Conservation (phyloP, 2,797 vertebrate species). For the Hippoglossus hippoglossus region DNA sequence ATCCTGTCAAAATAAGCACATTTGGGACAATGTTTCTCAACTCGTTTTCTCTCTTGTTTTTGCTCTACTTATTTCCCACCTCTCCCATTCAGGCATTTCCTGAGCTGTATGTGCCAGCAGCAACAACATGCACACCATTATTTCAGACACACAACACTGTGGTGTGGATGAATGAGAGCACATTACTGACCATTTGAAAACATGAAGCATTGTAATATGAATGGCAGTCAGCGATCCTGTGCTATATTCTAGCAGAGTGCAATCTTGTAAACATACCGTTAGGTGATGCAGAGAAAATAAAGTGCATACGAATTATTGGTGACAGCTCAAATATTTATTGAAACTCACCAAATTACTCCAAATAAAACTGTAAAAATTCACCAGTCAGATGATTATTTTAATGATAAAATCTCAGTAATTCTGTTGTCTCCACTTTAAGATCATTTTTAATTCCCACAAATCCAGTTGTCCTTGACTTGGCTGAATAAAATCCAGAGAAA, state of each 20-base stretch:
- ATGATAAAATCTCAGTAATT: not conserved
- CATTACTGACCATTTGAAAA: constrained; percentile 48
- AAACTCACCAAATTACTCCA: not conserved
- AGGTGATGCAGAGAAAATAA: not conserved
- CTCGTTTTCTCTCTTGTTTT: constrained; percentile 60
- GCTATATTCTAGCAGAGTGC: constrained; percentile 15
- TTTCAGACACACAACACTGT: constrained; percentile 59
- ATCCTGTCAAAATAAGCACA: constrained; percentile 75
- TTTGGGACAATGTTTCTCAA: constrained; percentile 61
- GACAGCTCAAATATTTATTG: not conserved
- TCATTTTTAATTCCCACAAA: not conserved
- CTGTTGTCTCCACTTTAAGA: too few relatives aligned
- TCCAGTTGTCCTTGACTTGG: not conserved
- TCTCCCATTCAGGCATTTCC: constrained; percentile 83
- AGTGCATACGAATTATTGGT: not conserved
- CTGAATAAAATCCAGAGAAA: constrained; percentile 1
- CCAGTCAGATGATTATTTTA: constrained; percentile 2
- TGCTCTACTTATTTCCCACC: constrained; percentile 72
- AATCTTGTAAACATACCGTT: constrained; percentile 19
- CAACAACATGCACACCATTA: constrained; percentile 66
- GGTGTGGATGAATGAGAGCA: constrained; percentile 58
- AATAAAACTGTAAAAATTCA: not conserved
- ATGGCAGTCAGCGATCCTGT: constrained; percentile 7
- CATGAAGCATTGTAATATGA: constrained; percentile 30
- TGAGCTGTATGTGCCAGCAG: constrained; percentile 71